Evolutionary conservation across 2,113 vertebrate genomes (phyloP).

Genomic region (Elephas maximus): DNA sequence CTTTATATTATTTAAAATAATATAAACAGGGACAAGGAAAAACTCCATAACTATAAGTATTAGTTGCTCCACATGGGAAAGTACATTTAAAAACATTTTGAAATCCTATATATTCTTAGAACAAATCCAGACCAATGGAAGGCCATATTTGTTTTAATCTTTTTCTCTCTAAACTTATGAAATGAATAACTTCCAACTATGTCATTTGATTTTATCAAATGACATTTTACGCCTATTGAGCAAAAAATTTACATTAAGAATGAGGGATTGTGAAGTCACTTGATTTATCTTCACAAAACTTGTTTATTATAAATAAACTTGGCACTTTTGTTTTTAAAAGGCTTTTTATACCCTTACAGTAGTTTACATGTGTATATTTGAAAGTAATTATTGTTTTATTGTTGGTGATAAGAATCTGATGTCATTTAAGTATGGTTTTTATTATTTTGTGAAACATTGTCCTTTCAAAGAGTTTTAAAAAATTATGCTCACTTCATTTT

Average conservation of each 20-base stretch:
- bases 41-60: background rate
- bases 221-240: background rate
- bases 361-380: background rate
- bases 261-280: constrained; percentile 16
- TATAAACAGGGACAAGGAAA: background rate
- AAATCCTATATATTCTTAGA: background rate
- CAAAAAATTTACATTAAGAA: constrained; percentile 32
- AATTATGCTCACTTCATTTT: constrained; percentile 24
- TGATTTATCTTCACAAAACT: background rate
- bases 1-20: background rate
- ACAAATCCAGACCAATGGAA: background rate
- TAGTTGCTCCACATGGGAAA: background rate
- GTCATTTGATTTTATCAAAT: background rate
- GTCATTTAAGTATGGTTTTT: background rate
- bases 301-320: background rate
- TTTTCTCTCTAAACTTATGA: background rate
- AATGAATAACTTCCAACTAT: background rate
- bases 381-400: constrained; percentile 18
- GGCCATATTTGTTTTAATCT: background rate
- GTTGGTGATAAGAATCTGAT: background rate
- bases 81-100: background rate
- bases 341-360: background rate
- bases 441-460: background rate
- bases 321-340: background rate
- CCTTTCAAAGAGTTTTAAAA: background rate